Evolutionary conservation across 2,797 vertebrate species (phyloP), one percentile per base, ranked within the genome.

Genomic region (Leuciscus waleckii): DNA sequence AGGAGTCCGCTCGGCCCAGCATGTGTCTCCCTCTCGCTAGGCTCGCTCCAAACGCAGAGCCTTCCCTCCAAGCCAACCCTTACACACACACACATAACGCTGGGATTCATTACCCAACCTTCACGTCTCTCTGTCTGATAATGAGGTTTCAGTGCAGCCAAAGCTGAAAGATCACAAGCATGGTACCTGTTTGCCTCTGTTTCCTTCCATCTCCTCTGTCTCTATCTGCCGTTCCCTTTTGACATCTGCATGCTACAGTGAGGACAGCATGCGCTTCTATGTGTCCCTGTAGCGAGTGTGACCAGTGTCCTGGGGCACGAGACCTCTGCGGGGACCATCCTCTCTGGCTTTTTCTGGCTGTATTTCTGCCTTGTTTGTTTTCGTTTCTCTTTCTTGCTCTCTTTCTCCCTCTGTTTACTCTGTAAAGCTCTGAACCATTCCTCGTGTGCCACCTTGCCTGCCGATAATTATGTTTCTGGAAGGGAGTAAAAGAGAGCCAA

Each of bases 71-170:
- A 78, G 80, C 88, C 35, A 56, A 26, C 73, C 37, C 21, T 75
- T 21, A 73, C 70, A 68, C 43, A 61, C 65, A 68, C 61, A 83
- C 46, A 84, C 51, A 84, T 43, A 82, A 85, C 77, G 32, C 82
- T 77, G 90, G 92, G 90, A 93, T 93, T 95, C 93, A 92, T 95
- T 94, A 94, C 89, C 87, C 90, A 89, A 90, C 91, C 89, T 88
- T 91, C 92, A 92, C 88, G 89, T 90, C 91, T 89, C 88, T 88
- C 90, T 89, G 91, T 94, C 90, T 89, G 88, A 89, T 95, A 93
- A 94, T 94, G 92, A 93, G 92, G 90, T 92, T 93, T 92, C 91
- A 91, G 92, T 90, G 89, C 91, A 91, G 91, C 84, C 87, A 89
- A 92, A 87, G 91, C 91, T 90, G 91, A 90, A 90, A 91, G 91